Percentiles rank a stretch among this genome's conserved stretches.
phyloP scores from a whole-genome alignment of 2,888 invertebrate genomes.

The Troides oblongomaculatus region DNA sequence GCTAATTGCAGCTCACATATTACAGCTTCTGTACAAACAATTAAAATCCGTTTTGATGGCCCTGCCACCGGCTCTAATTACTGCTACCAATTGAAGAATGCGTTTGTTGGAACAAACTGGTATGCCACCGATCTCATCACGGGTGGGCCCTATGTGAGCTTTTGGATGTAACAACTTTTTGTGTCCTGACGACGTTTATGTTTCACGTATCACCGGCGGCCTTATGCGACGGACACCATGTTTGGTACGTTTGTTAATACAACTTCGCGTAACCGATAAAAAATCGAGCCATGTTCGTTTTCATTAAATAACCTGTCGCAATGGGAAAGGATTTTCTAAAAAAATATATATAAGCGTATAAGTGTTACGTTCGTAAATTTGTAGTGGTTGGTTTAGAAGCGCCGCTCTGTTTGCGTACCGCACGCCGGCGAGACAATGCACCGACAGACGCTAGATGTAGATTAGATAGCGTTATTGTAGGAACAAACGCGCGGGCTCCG shows the following conservation, averaged over 20 bases:
- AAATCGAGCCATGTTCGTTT: neutral
- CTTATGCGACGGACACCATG: slow-evolving; percentile 12
- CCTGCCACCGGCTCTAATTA: slow-evolving; percentile 36
- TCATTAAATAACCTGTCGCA: neutral
- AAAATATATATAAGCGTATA: neutral
- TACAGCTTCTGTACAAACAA: neutral
- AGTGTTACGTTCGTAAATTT: no score
- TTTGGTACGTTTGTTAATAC: slow-evolving; percentile 23
- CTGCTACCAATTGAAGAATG: slow-evolving; percentile 44
- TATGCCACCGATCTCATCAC: slow-evolving; percentile 36
- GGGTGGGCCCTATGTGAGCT: slow-evolving; percentile 26
- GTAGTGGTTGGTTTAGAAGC: neutral
- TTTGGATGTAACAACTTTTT: slow-evolving; percentile 26
- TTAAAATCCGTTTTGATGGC: slow-evolving; percentile 8
- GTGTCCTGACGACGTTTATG: slow-evolving; percentile 12
- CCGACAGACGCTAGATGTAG: slow-evolving; percentile 32
- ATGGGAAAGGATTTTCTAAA: neutral
- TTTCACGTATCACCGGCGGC: slow-evolving; percentile 9
- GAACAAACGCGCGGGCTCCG: slow-evolving; percentile 26
- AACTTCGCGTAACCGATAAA: slow-evolving; percentile 6
- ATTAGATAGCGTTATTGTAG: slow-evolving; percentile 35
- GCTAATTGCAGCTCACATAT: neutral
- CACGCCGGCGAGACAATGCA: slow-evolving; percentile 29
- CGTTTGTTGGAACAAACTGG: slow-evolving; percentile 40
- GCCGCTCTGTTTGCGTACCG: slow-evolving; percentile 13